These are phyloP conservation scores for Pampus argenteus DNA, from an alignment of 2,797 vertebrate species.

Conservation along the genomic window DNA sequence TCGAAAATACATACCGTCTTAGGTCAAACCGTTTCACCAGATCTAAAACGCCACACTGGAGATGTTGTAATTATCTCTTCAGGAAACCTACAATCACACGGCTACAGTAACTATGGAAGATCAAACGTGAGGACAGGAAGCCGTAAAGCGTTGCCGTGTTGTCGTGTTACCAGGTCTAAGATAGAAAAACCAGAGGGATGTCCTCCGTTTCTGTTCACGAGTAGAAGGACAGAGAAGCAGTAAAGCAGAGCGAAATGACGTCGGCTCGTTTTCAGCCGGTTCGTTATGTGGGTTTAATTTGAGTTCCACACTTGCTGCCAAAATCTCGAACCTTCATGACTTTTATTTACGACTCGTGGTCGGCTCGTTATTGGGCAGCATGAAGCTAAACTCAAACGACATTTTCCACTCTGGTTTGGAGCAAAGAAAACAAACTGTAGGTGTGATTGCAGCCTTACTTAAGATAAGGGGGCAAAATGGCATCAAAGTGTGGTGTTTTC, in stretches of 20 bases:
- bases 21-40: too few relatives aligned
- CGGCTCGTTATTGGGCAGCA: conserved; percentile 53
- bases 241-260: conserved; percentile 34
- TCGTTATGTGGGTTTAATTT: conserved; percentile 50
- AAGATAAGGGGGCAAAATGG: conserved; percentile 61
- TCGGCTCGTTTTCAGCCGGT: conserved; percentile 20
- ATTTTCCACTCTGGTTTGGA: conserved; percentile 65
- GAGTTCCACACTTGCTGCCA: conserved; percentile 54
- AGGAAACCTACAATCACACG: too few relatives aligned
- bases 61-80: too few relatives aligned
- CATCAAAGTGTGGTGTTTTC: conserved; percentile 50
- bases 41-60: too few relatives aligned
- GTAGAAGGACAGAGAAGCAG: conserved; percentile 39
- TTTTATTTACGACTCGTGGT: conserved; percentile 67
- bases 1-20: too few relatives aligned
- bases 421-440: conserved; percentile 76
- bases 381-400: conserved; percentile 60
- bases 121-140: too few relatives aligned
- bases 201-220: conserved; percentile 7
- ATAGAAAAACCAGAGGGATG: too few relatives aligned
- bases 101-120: too few relatives aligned
- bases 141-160: too few relatives aligned
- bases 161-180: too few relatives aligned
- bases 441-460: conserved; percentile 67
- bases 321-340: conserved; percentile 45